Evolutionary conservation across 2,797 vertebrate genomes (phyloP).

Genomic region (Rhadinocentrus ornatus): DNA sequence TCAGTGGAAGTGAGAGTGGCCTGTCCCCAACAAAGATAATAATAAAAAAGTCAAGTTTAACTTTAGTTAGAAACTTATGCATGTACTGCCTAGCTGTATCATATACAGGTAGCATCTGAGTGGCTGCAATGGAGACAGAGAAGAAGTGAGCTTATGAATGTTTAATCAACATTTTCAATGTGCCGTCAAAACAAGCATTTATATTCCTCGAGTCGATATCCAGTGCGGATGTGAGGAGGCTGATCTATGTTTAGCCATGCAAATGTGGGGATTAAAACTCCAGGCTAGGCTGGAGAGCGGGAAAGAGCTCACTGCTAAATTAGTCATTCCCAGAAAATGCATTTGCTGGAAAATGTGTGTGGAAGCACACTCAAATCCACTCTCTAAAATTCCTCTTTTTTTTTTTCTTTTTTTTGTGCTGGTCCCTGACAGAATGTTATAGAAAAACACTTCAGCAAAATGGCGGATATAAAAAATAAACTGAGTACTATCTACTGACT

Average conservation of each 20-base stretch:
- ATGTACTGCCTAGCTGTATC: slow-evolving; percentile 20
- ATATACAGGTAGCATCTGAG: slow-evolving; percentile 36
- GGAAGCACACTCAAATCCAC: slow-evolving; percentile 22
- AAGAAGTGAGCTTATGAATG: slow-evolving; percentile 52
- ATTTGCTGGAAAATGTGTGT: slow-evolving; percentile 42
- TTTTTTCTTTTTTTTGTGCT: slow-evolving; percentile 4
- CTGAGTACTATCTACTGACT: slow-evolving; percentile 26
- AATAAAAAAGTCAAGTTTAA: slow-evolving; percentile 18
- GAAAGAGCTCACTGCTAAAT: slow-evolving; percentile 64
- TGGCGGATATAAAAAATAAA: slow-evolving; percentile 57
- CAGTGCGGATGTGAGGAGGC: slow-evolving; percentile 59
- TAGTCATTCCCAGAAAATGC: slow-evolving; percentile 65
- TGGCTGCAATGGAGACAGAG: slow-evolving; percentile 26
- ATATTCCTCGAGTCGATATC: slow-evolving; percentile 69
- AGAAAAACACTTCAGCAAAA: slow-evolving; percentile 47
- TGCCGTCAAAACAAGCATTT: slow-evolving; percentile 74
- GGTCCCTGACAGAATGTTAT: slow-evolving; percentile 35
- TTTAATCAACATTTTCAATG: slow-evolving; percentile 64
- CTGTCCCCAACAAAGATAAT: slow-evolving; percentile 16
- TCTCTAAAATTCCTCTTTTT: too few relatives aligned
- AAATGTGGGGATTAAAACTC: slow-evolving; percentile 79
- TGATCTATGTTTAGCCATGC: slow-evolving; percentile 80
- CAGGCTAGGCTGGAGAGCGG: slow-evolving; percentile 63
- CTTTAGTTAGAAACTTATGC: slow-evolving; percentile 31
- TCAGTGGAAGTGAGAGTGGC: slow-evolving; percentile 58